phyloP scores from a whole-genome alignment of 1,140 invertebrate genomes.

The Prorops nasuta region DNA sequence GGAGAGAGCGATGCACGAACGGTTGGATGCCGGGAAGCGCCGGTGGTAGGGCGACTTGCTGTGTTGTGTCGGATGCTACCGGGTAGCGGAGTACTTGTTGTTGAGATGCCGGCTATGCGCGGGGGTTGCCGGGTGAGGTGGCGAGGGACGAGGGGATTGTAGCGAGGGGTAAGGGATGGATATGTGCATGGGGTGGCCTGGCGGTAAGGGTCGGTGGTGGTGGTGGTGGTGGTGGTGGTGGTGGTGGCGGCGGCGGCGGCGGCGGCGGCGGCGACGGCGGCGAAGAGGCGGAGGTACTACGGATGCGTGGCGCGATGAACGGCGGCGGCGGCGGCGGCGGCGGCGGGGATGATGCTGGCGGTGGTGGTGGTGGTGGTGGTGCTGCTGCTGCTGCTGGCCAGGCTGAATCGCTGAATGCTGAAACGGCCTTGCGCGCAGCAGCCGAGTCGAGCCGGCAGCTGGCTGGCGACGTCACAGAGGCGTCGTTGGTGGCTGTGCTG shows the following conservation, averaged over 20 bases:
- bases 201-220: background rate
- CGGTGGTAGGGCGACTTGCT: constrained; percentile 47
- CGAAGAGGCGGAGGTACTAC: constrained; percentile 22
- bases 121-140: constrained; percentile 23
- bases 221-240: constrained; percentile 5
- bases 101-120: constrained; percentile 45
- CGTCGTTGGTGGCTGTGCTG: constrained; percentile 19
- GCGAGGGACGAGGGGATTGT: background rate
- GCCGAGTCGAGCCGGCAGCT: too few species aligned
- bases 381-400: too few species aligned
- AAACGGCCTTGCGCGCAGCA: constrained; percentile 40
- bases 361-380: too few species aligned
- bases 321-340: constrained; percentile 21
- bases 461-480: constrained; percentile 15
- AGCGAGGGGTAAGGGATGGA: background rate
- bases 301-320: constrained; percentile 14
- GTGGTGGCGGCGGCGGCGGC: background rate
- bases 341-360: too few species aligned
- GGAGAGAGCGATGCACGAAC: constrained; percentile 16
- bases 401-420: too few species aligned
- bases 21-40: constrained; percentile 12
- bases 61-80: constrained; percentile 54
- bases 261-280: constrained; percentile 17
- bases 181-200: background rate
- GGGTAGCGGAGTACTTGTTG: constrained; percentile 54